Conservation (phyloP, 2,888 invertebrate species). For the Mesoligia furuncula region DNA sequence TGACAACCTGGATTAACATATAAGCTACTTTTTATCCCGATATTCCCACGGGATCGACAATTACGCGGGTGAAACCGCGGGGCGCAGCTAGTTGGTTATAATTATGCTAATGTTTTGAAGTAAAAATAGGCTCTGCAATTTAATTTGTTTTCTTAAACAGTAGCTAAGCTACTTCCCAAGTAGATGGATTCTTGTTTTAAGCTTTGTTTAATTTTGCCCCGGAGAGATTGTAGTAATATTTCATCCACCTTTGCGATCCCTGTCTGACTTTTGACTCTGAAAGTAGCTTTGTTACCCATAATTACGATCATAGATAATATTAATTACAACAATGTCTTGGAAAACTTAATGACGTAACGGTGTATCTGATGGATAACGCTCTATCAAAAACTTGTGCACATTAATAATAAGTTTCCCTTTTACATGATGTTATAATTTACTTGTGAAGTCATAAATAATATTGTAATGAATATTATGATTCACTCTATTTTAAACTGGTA, state of each 20-base stretch:
- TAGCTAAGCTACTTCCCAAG: neutral
- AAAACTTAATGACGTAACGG: constrained; percentile 54
- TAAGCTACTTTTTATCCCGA: too few species aligned
- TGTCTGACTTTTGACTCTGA: constrained; percentile 77
- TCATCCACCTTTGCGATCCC: constrained; percentile 78
- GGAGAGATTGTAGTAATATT: constrained; percentile 69
- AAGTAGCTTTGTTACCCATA: constrained; percentile 73
- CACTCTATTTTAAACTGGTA: constrained; percentile 2
- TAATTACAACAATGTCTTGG: constrained; percentile 64
- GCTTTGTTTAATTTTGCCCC: constrained; percentile 16
- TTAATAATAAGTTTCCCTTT: constrained; percentile 41
- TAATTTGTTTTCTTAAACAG: neutral
- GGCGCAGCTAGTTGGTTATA: too few species aligned
- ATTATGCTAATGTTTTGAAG: neutral
- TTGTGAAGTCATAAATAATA: constrained; percentile 21
- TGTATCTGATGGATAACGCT: constrained; percentile 43
- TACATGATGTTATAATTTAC: constrained; percentile 25
- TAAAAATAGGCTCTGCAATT: neutral
- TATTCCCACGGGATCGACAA: too few species aligned
- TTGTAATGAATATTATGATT: neutral
- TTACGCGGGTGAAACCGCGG: too few species aligned
- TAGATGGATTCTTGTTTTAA: constrained; percentile 10
- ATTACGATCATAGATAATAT: constrained; percentile 70
- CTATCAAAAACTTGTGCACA: constrained; percentile 42
- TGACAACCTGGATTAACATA: too few species aligned